A percentile compares a stretch with the other conserved stretches of the same genome.
phyloP scores from a whole-genome alignment of 2,113 vertebrate genomes.

The Recurvirostra avosetta region DNA sequence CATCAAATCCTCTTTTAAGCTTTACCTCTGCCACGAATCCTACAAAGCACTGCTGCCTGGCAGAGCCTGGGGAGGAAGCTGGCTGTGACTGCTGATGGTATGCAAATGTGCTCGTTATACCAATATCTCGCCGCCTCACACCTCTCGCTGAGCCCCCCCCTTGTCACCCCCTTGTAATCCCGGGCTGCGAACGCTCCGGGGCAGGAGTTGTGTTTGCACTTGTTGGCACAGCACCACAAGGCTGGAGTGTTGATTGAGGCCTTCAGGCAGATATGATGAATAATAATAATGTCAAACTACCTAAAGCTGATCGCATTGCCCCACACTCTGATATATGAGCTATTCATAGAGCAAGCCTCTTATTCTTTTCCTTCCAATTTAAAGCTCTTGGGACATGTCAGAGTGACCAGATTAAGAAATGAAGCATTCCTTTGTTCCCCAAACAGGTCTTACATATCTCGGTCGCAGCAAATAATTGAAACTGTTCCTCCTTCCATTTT shows the following conservation, averaged over 20 bases:
- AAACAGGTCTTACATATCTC: neutral
- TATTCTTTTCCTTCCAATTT: neutral
- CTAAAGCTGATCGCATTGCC: neutral
- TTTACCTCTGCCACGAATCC: neutral
- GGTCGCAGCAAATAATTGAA: neutral
- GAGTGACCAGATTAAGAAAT: neutral
- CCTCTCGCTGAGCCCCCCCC: neutral
- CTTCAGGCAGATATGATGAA: neutral
- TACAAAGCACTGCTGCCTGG: neutral
- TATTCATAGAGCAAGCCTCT: neutral
- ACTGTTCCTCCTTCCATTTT: neutral
- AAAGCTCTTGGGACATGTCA: neutral
- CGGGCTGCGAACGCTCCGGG: neutral
- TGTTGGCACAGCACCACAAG: neutral
- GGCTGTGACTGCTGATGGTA: neutral
- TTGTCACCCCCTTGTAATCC: neutral
- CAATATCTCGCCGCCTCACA: neutral
- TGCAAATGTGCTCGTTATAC: neutral
- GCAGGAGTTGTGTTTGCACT: neutral
- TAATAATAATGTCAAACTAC: neutral
- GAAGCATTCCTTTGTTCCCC: neutral
- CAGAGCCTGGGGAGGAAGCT: neutral
- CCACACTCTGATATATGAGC: neutral
- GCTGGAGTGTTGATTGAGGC: neutral
- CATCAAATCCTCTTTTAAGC: neutral